Base-by-base conservation (phyloP, 35 echinoderm and acorn worm species). In the Apostichopus parvimensis region DNA sequence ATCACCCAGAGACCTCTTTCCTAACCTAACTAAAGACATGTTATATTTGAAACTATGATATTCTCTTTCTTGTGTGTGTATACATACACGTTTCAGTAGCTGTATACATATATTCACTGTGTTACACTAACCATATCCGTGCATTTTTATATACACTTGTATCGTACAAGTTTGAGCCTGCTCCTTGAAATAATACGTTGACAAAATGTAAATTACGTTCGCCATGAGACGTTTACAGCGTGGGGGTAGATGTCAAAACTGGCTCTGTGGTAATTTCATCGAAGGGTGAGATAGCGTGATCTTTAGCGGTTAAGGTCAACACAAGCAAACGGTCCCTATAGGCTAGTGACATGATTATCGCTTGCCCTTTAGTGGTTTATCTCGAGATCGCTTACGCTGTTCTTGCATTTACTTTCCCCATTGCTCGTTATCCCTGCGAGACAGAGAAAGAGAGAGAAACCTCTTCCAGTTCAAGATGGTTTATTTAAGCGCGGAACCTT, bases 401-500 rank as follows among this genome's bases (percentile, higher is more conserved):
- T 56, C 58, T 54, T 84, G 9, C 14, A 55, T 84, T 45, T 75
- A 58, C 56, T 80, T 55, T 80, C 81, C 20, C 57, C 9, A 18
- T 58, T 5, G 54, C 81, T 60, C 57, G 57, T 84, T 84, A 45
- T 59, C 81, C 58, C 56, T 22, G 18, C 20, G 34, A 45, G 34
- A 45, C 34, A 45, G 2, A 28, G 26, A 1, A 28, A 45, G 34
- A 13, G 55, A 59, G 81, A 56, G 81, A 84, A 84, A 84, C 81
- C 55, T 84, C 57, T 84, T 52, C 15, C 81, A 59, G 81, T 84
- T 84, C 81, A 84, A 84, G 81, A 84, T 84, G 81, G 86, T 88
- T 88, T 88, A 72, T 88, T 88, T 88, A 88, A 66, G 21, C 57
- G 81, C 10, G 71, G 24, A 84, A 84, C 81, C 81, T 84, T 84